Base-by-base conservation (phyloP, 2,888 invertebrate genomes). In the Trissolcus japonicus region DNA sequence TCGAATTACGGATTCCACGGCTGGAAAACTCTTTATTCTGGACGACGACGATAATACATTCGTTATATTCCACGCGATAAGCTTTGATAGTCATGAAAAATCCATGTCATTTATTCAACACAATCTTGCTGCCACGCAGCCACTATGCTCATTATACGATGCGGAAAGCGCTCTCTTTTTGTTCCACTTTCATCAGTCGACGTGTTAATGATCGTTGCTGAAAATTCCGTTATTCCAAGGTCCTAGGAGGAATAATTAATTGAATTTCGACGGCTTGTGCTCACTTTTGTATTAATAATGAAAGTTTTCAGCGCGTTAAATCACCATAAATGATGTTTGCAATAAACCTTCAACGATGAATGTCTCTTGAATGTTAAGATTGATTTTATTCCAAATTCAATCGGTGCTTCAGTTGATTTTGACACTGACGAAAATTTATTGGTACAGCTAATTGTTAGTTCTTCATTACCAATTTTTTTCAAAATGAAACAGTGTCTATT, bases 21-120 rank as follows among this genome's bases (percentile, higher is more conserved):
- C 21, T 54, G 46, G 67, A 69, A 69, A 50, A 54, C 50, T 51
- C 57, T 71, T 56, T 61, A 61, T 71, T 57, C 35, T 48, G 46
- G 59, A 60, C 53, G 59, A n/a, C 14, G 53, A 46, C 43, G 63
- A 63, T 68, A 75, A 68, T 75, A 62, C 59, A 57, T 74, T 74
- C 51, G 59, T 67, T 74, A 74, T 59, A 75, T 68, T 63, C 48
- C 57, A 19, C 41, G 48, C 55, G 71, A 66, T 71, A 76, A 56
- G 51, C 48, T 76, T 76, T 76, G 61, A 71, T 57, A 60, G 50
- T 51, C 43, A 53, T 46, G 65, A 74, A 75, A 68, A 74, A 67
- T 51, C 41, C 29, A n/a, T 50, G 59, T 62, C 67, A 67, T 68
- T 75, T 59, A 68, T 75, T 75, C 62, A 62, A 63, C 67, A 68